Evolutionary conservation across 2,113 vertebrate genomes (phyloP).

Genomic region (Natator depressus): DNA sequence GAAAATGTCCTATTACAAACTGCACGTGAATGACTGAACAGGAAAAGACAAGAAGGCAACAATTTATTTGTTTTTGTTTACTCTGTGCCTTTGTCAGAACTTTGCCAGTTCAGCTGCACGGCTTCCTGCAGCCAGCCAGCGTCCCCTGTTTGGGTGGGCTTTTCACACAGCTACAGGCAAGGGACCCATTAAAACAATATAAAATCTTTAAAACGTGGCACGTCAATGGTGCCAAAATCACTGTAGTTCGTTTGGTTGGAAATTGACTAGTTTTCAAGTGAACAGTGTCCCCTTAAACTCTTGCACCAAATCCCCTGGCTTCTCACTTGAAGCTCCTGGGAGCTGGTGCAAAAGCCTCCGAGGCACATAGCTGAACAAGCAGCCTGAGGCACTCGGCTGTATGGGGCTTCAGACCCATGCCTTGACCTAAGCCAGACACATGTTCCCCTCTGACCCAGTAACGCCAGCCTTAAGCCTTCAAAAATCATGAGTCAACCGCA

Average conservation of each 20-base stretch:
- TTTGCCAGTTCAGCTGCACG: fast-evolving
- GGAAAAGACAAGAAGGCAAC: neutral
- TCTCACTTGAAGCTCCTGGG: neutral
- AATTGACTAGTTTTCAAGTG: fast-evolving
- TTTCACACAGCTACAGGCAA: neutral
- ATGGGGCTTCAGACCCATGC: neutral
- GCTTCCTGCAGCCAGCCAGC: neutral
- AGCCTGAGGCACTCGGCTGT: neutral
- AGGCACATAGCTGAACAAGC: neutral
- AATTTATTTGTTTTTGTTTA: neutral
- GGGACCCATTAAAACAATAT: neutral
- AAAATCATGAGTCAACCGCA: neutral
- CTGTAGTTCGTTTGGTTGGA: neutral
- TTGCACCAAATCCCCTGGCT: neutral
- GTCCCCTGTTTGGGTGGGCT: neutral
- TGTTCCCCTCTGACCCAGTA: too few relatives aligned
- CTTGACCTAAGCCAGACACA: neutral
- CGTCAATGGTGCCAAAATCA: fast-evolving
- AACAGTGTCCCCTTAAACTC: neutral
- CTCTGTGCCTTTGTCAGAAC: neutral
- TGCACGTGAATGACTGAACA: neutral
- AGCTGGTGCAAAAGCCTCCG: neutral
- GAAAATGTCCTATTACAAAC: neutral
- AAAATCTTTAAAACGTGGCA: neutral
- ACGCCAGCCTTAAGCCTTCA: neutral